These are phyloP conservation scores for Drosophila demipolita DNA, from an alignment of 2,888 invertebrate genomes.

Conservation along the genomic window DNA sequence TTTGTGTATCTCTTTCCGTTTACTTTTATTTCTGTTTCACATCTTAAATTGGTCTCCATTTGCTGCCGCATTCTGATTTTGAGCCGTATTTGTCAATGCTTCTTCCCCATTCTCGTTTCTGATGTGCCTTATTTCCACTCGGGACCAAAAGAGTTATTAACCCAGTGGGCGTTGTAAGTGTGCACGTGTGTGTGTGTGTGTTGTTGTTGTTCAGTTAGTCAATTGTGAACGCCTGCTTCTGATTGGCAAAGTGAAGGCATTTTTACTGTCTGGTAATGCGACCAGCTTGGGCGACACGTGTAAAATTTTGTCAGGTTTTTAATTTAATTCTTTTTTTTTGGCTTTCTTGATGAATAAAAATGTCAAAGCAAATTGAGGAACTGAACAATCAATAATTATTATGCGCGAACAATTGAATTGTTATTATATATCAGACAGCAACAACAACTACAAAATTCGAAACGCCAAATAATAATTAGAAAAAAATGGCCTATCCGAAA, in stretches of 20 bases:
- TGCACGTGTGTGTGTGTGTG: conserved; percentile 11
- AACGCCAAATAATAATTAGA: conserved; percentile 26
- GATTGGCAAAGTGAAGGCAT: conserved; percentile 75
- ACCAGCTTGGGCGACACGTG: conserved; percentile 52
- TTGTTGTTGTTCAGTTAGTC: conserved; percentile 30
- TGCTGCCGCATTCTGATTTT: conserved; percentile 51
- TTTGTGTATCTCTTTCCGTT: conserved; percentile 76
- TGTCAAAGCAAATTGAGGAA: conserved; percentile 63
- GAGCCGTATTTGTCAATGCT: conserved; percentile 53
- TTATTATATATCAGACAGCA: conserved; percentile 33
- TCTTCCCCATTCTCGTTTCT: conserved; percentile 69
- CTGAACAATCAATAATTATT: conserved; percentile 26
- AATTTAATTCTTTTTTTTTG: conserved; percentile 11
- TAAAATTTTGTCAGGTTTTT: conserved; percentile 7
- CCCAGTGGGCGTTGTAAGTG: conserved; percentile 47
- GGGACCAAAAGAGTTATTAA: conserved; percentile 37
- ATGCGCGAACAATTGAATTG: conserved; percentile 25
- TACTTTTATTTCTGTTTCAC: conserved; percentile 32
- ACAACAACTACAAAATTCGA: conserved; percentile 23
- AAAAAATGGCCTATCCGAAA: conserved; percentile 54
- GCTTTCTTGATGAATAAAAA: conserved; percentile 40
- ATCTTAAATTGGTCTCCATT: conserved; percentile 60
- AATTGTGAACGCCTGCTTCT: conserved; percentile 41
- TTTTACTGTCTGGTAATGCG: conserved; percentile 60
- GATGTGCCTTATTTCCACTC: conserved; percentile 41